Base-by-base conservation (phyloP, 2,888 invertebrate genomes). In the Drosophila neutralis region DNA sequence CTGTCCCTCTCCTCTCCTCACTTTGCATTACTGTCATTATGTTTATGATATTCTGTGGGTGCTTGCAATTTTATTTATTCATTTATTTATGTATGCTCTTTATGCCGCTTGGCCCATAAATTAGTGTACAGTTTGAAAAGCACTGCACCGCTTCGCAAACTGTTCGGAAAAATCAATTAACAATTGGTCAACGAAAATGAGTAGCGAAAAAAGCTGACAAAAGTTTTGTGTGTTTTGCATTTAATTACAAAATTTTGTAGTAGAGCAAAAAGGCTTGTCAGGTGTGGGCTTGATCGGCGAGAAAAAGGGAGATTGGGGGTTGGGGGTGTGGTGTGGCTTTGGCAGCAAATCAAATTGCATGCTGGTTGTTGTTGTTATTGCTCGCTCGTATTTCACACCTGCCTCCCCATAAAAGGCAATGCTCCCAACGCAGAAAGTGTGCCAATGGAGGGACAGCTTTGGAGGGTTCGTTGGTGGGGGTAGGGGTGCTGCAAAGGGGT, bases 51-150 rank as follows among this genome's bases (percentile, higher is more conserved):
- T 70, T 59, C 48, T 70, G 53, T 21, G 59, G 57, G 38, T 64
- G 58, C 42, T 61, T 62, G 80, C 74, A 80, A 80, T 74, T 76
- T 70, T 70, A 64, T 73, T 76, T 69, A 76, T 77, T 63, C 64
- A 79, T 71, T 69, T 75, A 75, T 70, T 70, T 78, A 59, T 75
- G 51, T 69, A 74, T 75, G 48, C 61, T 49, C 54, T 73, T 57
- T 52, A 33, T 75, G 64, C 49, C 49, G 59, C 45, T 64, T 61
- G 29, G 38, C 29, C 64, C 49, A 78, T 72, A 75, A 65, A 71
- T 75, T 75, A 72, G 73, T 57, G 38, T 61, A 81, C 81, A 73
- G 76, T 81, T 80, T 76, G n/a, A 52, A 57, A 59, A 49, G 65
- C 72, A 71, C 24, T 69, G 66, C 53, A 52, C 58, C 36, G 56